These are phyloP conservation scores for Stramonita haemastoma DNA, from an alignment of 2,888 invertebrate species.

Conservation along the genomic window DNA sequence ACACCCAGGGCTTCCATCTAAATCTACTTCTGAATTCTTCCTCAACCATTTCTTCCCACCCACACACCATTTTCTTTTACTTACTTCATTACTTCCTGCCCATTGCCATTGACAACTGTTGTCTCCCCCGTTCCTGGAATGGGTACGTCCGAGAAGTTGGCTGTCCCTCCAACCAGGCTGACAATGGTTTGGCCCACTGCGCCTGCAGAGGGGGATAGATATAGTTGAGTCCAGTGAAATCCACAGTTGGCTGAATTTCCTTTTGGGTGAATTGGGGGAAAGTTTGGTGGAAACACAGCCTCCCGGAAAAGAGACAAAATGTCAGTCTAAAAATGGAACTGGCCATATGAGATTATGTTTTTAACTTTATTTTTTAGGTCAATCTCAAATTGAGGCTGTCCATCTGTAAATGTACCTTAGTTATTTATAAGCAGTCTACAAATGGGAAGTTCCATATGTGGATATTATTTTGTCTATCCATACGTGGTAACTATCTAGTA, in stretches of 20 bases:
- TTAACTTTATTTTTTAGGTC: background rate
- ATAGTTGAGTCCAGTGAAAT: background rate
- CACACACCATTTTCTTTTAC: background rate
- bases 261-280: background rate
- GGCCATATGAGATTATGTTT: background rate
- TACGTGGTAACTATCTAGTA: no score
- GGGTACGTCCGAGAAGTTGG: conserved; percentile 31
- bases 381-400: background rate
- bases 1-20: background rate
- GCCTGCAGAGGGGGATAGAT: background rate
- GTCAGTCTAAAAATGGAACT: background rate
- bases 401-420: background rate
- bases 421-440: background rate
- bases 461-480: no score
- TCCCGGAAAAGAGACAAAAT: conserved; percentile 26
- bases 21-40: background rate
- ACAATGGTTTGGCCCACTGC: conserved; percentile 28
- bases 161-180: conserved; percentile 28
- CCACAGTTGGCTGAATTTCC: background rate
- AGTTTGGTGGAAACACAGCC: conserved; percentile 15
- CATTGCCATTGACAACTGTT: background rate
- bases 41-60: background rate
- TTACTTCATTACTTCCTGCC: conserved; percentile 15
- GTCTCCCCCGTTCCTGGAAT: conserved; percentile 20
- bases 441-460: background rate